Evolutionary conservation across 2,888 invertebrate species (phyloP), one percentile per base, ranked within the genome.

Genomic region (Scaptomyza cyrtandrae): DNA sequence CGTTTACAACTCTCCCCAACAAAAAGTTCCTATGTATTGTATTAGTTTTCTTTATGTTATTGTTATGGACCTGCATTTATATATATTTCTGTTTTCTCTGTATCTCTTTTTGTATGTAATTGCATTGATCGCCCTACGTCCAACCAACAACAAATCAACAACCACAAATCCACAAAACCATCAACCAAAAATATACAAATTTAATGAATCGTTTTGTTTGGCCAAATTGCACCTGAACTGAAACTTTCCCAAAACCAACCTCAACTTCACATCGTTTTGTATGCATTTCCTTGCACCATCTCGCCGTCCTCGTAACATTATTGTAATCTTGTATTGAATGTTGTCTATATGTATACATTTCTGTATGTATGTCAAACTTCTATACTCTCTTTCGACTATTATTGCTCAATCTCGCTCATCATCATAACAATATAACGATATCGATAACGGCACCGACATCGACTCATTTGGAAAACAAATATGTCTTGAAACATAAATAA

Each of bases 91-190:
- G 60, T 79, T 68, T 72, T 85, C 71, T 89, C 67, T 85, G 68
- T 89, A 71, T 87, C 70, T 88, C 77, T 88, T 86, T 86, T 74
- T 85, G 88, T 89, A 81, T 84, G 86, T 85, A 68, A 79, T 81
- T 85, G 85, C 89, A 85, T 89, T 89, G 84, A 69, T 77, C 88
- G 86, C 88, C 81, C 87, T 80, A 71, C 82, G 85, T 67, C 78
- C 80, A 86, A 79, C 75, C 87, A 68, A 84, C 80, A 84, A 80
- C 80, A 76, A 75, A 62, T 70, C 84, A 73, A 76, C 72, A 81
- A 72, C 73, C 79, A 75, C 86, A 27, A 45, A 85, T 59, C 80
- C 72, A 84, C 69, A 50, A 81, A 72, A 71, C 43, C 79, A 75
- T 58, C 43, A 71, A 61, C 9, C 49, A 66, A 69, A 57, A 66